Conservation (phyloP, 2,888 invertebrate genomes). For the Andrena camellia region DNA sequence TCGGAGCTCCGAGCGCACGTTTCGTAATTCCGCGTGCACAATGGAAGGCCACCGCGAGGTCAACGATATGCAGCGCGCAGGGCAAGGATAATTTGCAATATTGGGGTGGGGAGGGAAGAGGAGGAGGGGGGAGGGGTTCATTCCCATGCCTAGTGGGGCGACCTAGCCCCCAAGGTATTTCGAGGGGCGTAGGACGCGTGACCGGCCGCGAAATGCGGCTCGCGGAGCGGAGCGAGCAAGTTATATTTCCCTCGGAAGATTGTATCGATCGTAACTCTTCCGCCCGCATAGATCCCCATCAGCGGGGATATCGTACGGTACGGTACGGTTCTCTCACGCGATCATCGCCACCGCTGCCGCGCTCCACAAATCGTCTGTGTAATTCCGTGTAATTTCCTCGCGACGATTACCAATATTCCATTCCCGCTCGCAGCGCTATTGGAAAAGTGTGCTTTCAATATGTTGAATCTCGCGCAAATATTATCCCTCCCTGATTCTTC, state of each 20-base stretch:
- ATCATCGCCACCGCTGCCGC: constrained; percentile 3
- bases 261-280: constrained; percentile 58
- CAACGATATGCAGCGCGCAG: constrained; percentile 36
- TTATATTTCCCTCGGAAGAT: constrained; percentile 29
- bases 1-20: constrained; percentile 26
- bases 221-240: neutral
- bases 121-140: neutral
- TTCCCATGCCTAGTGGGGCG: too few relatives aligned
- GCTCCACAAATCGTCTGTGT: constrained; percentile 24
- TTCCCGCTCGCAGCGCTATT: constrained; percentile 8
- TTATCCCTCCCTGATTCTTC: neutral
- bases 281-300: constrained; percentile 48
- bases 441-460: constrained; percentile 10
- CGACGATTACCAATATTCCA: constrained; percentile 47
- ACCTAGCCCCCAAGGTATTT: constrained; percentile 8
- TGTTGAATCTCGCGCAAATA: constrained; percentile 17
- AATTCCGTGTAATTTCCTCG: constrained; percentile 53
- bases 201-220: neutral
- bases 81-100: constrained; percentile 37
- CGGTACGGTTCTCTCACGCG: constrained; percentile 20
- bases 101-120: too few relatives aligned
- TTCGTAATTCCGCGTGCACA: constrained; percentile 43
- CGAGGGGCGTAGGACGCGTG: constrained; percentile 3
- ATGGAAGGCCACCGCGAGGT: constrained; percentile 31
- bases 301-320: constrained; percentile 33